phyloP scores from a whole-genome alignment of 2,888 invertebrate genomes.

The Melieria omissa region DNA sequence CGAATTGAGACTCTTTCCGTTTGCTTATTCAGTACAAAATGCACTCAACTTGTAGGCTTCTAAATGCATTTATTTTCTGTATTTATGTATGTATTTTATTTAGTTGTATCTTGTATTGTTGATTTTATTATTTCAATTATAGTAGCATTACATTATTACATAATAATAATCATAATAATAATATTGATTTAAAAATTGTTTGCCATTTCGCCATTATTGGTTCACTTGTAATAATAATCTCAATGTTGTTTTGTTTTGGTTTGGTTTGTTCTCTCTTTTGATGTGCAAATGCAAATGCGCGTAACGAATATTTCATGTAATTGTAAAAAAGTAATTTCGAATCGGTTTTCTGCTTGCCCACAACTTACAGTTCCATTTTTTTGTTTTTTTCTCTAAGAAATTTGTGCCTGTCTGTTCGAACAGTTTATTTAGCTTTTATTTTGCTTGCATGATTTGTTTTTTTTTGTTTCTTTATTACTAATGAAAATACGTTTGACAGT shows the following conservation, averaged over 20 bases:
- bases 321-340: slow-evolving; percentile 56
- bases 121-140: slow-evolving; percentile 57
- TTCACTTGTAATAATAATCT: slow-evolving; percentile 53
- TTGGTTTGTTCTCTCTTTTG: slow-evolving; percentile 35
- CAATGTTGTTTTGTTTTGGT: slow-evolving; percentile 37
- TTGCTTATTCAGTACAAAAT: slow-evolving; percentile 8
- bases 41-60: slow-evolving; percentile 42
- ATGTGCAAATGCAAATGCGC: slow-evolving; percentile 39
- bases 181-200: slow-evolving; percentile 27
- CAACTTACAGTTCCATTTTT: slow-evolving; percentile 49
- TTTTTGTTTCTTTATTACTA: slow-evolving; percentile 5
- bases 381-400: slow-evolving; percentile 47
- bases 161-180: slow-evolving; percentile 23
- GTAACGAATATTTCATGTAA: slow-evolving; percentile 42
- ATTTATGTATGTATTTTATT: slow-evolving; percentile 34
- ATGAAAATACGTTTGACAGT: slow-evolving; percentile 13
- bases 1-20: not conserved
- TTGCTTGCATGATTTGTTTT: not conserved
- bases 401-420: slow-evolving; percentile 58
- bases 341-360: slow-evolving; percentile 29
- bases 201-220: slow-evolving; percentile 40
- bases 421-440: slow-evolving; percentile 44
- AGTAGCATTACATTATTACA: slow-evolving; percentile 55
- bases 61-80: slow-evolving; percentile 41
- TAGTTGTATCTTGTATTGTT: slow-evolving; percentile 22